Conservation (phyloP, 2,797 vertebrate genomes). For the Enteromius viviparus region DNA sequence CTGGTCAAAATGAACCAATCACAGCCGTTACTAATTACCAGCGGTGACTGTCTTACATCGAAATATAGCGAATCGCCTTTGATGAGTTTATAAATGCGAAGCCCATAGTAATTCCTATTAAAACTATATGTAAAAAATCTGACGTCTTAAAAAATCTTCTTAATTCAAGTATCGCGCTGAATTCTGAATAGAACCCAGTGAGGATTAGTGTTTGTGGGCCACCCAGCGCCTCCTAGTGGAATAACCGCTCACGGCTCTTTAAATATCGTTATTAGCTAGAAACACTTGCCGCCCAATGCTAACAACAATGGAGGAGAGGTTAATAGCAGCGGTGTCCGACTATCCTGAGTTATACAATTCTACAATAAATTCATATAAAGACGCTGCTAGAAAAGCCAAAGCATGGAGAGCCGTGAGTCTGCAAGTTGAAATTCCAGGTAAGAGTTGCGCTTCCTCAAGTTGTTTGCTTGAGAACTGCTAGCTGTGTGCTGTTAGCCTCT, state of each 20-base stretch:
- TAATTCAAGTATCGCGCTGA: background rate
- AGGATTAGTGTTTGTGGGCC: background rate
- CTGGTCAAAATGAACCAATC: background rate
- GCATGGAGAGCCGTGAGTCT: conserved; percentile 57
- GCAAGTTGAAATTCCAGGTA: conserved; percentile 58
- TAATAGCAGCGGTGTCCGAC: conserved; percentile 58
- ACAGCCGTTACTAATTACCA: background rate
- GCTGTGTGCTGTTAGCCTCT: conserved; percentile 30
- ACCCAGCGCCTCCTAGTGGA: conserved; percentile 6
- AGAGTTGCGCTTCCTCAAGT: background rate
- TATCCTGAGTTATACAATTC: conserved; percentile 59
- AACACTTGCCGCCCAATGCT: conserved; percentile 40
- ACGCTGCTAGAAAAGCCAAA: conserved; percentile 56
- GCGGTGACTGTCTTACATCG: background rate
- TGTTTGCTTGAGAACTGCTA: background rate
- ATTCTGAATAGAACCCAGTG: background rate
- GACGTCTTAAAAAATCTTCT: fast-evolving
- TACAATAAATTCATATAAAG: conserved; percentile 55
- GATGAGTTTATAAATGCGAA: background rate
- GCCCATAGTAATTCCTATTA: background rate
- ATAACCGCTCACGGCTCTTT: background rate
- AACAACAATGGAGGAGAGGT: conserved; percentile 61
- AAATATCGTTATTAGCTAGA: background rate
- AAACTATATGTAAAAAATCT: background rate
- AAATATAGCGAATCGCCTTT: fast-evolving